Evolutionary conservation across 2,113 vertebrate genomes (phyloP).

Genomic region (Delphinus delphis): DNA sequence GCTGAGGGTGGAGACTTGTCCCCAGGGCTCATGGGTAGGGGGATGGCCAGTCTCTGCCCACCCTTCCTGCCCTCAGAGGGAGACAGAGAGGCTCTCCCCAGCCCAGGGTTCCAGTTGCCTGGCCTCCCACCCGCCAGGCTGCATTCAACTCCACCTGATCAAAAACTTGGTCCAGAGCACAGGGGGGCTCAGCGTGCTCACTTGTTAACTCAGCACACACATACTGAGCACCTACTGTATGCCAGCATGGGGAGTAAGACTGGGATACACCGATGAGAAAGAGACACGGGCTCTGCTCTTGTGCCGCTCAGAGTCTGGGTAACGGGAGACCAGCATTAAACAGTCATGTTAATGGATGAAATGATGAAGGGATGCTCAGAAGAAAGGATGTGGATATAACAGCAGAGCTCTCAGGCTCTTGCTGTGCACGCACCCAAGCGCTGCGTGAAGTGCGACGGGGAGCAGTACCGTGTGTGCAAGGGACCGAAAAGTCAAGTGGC

Average conservation of each 20-base stretch:
- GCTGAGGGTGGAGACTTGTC: not conserved
- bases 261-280: not conserved
- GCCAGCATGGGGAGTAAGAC: not conserved
- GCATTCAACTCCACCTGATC: not conserved
- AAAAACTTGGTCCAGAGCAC: not conserved
- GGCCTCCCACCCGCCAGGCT: not conserved
- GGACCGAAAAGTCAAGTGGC: not conserved
- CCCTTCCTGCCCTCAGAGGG: not conserved
- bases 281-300: not conserved
- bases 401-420: not conserved
- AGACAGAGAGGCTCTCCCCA: not conserved
- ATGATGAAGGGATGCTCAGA: not conserved
- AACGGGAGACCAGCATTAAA: not conserved
- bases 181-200: not conserved
- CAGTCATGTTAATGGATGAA: not conserved
- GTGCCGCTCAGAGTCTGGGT: not conserved
- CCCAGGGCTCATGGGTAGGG: not conserved
- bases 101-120: not conserved
- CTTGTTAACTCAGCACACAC: not conserved
- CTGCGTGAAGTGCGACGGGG: accelerated
- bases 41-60: not conserved
- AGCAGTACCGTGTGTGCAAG: not conserved
- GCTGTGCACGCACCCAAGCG: accelerated
- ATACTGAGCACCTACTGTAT: not conserved
- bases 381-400: accelerated